Percentiles rank a stretch among this genome's conserved stretches.
phyloP scores from a whole-genome alignment of 1,140 invertebrate species.

The Ectropis grisescens region DNA sequence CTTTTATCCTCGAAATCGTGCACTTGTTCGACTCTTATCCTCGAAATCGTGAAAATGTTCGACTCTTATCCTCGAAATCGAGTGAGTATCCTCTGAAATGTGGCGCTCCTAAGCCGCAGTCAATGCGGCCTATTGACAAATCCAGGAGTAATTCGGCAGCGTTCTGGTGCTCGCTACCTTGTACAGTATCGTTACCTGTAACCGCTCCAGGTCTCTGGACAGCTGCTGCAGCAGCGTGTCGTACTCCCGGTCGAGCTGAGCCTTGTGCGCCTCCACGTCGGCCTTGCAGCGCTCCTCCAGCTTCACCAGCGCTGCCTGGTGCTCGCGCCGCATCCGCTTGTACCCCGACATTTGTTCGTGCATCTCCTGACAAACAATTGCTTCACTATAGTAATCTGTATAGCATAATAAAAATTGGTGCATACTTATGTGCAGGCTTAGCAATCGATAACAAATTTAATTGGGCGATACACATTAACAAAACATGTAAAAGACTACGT shows the following conservation, averaged over 20 bases:
- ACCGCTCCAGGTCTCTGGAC: slow-evolving; percentile 91
- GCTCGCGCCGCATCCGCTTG: slow-evolving; percentile 96
- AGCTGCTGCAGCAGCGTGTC: slow-evolving; percentile 92
- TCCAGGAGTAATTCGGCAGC: no score
- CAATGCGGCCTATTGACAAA: no score
- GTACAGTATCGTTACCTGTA: slow-evolving; percentile 77
- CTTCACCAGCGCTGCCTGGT: slow-evolving; percentile 93
- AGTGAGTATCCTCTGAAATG: no score
- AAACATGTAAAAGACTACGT: no score
- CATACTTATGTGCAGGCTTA: background rate
- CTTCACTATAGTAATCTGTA: background rate
- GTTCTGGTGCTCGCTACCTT: no score
- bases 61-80: no score
- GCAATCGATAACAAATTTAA: background rate
- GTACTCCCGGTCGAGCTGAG: slow-evolving; percentile 96
- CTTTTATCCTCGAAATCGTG: no score
- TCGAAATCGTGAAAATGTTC: no score
- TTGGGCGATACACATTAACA: no score
- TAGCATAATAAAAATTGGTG: background rate
- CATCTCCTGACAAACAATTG: slow-evolving; percentile 91
- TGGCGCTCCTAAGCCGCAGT: no score
- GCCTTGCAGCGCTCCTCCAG: slow-evolving; percentile 95
- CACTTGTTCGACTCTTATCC: no score
- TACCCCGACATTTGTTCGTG: slow-evolving; percentile 99
- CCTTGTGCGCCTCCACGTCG: slow-evolving; percentile 97